A percentile compares a stretch with the other conserved stretches of the same genome.
These are phyloP conservation scores for Timema podura DNA, from an alignment of 2,888 invertebrate genomes.

Conservation along the genomic window DNA sequence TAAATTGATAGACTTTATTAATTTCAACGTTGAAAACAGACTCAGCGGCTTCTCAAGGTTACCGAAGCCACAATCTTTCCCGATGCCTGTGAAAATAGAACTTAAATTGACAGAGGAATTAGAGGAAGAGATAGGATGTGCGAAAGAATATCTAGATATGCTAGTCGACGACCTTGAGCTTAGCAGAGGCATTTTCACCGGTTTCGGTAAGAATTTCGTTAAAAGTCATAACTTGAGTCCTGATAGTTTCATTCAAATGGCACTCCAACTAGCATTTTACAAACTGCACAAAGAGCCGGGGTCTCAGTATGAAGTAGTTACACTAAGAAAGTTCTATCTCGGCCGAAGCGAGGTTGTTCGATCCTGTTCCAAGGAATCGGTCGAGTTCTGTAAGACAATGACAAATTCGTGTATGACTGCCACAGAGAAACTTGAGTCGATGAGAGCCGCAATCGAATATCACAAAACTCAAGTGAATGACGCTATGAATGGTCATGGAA, in stretches of 20 bases:
- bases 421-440: conserved; percentile 59
- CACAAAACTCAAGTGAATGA: conserved; percentile 40
- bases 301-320: conserved; percentile 90
- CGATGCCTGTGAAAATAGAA: too few species aligned
- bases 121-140: too few species aligned
- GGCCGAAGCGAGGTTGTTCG: conserved; percentile 95
- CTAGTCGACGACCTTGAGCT: conserved; percentile 73
- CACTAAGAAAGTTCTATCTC: conserved; percentile 74
- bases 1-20: too few species aligned
- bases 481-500: conserved; percentile 76
- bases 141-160: too few species aligned
- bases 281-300: conserved; percentile 68
- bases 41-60: too few species aligned
- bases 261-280: conserved; percentile 85
- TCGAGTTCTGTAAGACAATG: conserved; percentile 74
- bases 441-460: conserved; percentile 25
- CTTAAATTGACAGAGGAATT: too few species aligned
- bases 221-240: conserved; percentile 87
- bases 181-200: conserved; percentile 70
- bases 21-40: too few species aligned
- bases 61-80: too few species aligned
- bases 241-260: conserved; percentile 93
- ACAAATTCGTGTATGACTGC: conserved; percentile 48
- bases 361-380: conserved; percentile 79
- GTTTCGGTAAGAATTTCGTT: conserved; percentile 84